Percentiles rank a stretch among this genome's conserved stretches.
These are phyloP conservation scores for Cryptus armator DNA, from an alignment of 2,888 invertebrate species.

Conservation along the genomic window DNA sequence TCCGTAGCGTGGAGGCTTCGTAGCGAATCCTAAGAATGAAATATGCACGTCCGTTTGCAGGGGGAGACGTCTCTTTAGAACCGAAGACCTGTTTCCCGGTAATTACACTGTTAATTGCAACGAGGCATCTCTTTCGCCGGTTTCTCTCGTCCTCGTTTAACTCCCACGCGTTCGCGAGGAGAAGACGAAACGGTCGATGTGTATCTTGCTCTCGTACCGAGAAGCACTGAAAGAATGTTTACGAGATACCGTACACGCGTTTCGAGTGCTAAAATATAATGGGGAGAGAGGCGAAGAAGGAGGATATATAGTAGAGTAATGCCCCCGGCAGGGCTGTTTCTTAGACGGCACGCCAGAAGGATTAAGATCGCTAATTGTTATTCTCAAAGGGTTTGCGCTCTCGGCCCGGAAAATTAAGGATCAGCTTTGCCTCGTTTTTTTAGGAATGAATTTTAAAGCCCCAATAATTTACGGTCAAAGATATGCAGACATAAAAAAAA, in stretches of 20 bases:
- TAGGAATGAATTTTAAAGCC: slow-evolving; percentile 21
- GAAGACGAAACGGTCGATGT: slow-evolving; percentile 42
- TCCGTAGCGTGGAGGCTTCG: slow-evolving; percentile 55
- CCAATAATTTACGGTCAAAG: not conserved
- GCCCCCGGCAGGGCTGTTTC: slow-evolving; percentile 57
- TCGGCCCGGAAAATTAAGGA: slow-evolving; percentile 79
- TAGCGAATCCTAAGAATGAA: slow-evolving; percentile 80
- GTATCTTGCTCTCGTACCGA: slow-evolving; percentile 65
- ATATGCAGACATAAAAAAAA: not conserved
- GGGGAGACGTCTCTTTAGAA: slow-evolving; percentile 64
- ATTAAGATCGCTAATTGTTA: slow-evolving; percentile 83
- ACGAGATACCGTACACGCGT: slow-evolving; percentile 72
- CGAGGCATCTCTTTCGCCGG: slow-evolving; percentile 56
- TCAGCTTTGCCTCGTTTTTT: slow-evolving; percentile 70
- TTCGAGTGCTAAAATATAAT: slow-evolving; percentile 76
- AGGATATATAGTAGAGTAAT: slow-evolving; percentile 36
- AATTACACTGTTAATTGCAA: slow-evolving; percentile 81
- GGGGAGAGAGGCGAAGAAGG: slow-evolving; percentile 64
- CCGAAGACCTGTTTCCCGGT: slow-evolving; percentile 74
- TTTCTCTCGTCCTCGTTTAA: slow-evolving; percentile 29
- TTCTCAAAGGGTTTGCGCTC: slow-evolving; percentile 77
- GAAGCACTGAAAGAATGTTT: slow-evolving; percentile 79
- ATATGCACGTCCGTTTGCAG: slow-evolving; percentile 75
- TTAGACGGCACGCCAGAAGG: slow-evolving; percentile 71
- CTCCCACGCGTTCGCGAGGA: slow-evolving; percentile 29